These are phyloP conservation scores for Eira barbara DNA, from an alignment of 2,113 vertebrate genomes.

Conservation along the genomic window DNA sequence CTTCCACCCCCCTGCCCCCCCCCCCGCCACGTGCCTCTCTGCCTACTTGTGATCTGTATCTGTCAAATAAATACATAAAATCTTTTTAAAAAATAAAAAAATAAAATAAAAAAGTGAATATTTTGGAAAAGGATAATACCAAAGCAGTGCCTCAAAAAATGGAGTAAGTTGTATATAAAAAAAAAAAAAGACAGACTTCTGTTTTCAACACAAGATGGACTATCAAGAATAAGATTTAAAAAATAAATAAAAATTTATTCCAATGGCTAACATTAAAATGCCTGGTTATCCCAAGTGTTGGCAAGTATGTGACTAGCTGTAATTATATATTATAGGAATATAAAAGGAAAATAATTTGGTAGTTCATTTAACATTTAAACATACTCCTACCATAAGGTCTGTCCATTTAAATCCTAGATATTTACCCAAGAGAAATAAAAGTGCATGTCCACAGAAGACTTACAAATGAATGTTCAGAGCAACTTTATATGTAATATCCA, in stretches of 20 bases:
- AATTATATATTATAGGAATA: background rate
- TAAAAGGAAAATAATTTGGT: background rate
- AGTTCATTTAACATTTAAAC: background rate
- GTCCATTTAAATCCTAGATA: background rate
- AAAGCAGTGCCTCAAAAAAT: no score
- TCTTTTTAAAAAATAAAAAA: no score
- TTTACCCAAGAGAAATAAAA: background rate
- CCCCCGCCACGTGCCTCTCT: accelerated
- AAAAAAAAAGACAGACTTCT: background rate
- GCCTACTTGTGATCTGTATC: no score
- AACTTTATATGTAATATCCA: background rate
- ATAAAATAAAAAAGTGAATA: no score
- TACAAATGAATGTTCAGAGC: background rate
- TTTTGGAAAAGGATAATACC: no score
- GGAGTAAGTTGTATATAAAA: no score
- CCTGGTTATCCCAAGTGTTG: background rate
- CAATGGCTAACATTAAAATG: background rate
- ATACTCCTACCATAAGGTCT: background rate
- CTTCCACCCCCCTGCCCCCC: no score
- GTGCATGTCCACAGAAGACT: background rate
- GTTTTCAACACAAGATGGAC: background rate
- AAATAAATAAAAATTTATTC: background rate
- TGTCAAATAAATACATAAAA: no score
- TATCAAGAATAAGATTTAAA: background rate
- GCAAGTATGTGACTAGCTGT: background rate